Base-by-base conservation (phyloP, 2,888 invertebrate genomes). In the Megastigmus dorsalis region DNA sequence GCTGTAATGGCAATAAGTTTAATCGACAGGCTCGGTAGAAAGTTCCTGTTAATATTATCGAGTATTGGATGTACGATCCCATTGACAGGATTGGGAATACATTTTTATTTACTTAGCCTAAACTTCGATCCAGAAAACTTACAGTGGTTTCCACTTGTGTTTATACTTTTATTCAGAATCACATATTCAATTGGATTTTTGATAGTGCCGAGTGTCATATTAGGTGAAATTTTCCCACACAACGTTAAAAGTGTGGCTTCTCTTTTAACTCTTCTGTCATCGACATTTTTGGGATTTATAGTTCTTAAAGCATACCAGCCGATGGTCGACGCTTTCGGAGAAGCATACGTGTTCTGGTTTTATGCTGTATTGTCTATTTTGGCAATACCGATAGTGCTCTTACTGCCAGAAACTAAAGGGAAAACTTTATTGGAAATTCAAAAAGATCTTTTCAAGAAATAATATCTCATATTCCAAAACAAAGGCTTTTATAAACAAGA, bases 351-450 rank as follows among this genome's bases (percentile, higher is more conserved):
- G 4, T 73, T 73, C 36, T 60, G 43, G 28, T 52, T 65, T 26
- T 20, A 68, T 60, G 66, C 69, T 1, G 55, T 10, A 5, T 33
- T 66, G 1, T 10, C 48, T 10, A 30, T 76, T 3, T 15, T 60
- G 26, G 54, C 23, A 4, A 18, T 36, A 7, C 57, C 66, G 2
- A 45, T 10, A 9, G 33, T 54, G 5, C 0, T 76, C 3, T 10
- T 69, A 3, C 9, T 87, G 13, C 85, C 85, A 0, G 87, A 86
- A 69, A 87, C 87, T 0, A 87, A 85, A 66, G 84, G 84, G 1
- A 82, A 86, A 67, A 77, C 84, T 0, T 75, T 86, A 18, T 82
- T 82, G 33, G 82, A 85, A 45, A 85, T 87, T 36, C 86, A 87
- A 63, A 76, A 80, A 5, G 78, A 82, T 62, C 48, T 86, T 13